Evolutionary conservation across 1,140 invertebrate genomes (phyloP), one percentile per base, ranked within the genome.

Genomic region (Chrysomallon squamiferum): DNA sequence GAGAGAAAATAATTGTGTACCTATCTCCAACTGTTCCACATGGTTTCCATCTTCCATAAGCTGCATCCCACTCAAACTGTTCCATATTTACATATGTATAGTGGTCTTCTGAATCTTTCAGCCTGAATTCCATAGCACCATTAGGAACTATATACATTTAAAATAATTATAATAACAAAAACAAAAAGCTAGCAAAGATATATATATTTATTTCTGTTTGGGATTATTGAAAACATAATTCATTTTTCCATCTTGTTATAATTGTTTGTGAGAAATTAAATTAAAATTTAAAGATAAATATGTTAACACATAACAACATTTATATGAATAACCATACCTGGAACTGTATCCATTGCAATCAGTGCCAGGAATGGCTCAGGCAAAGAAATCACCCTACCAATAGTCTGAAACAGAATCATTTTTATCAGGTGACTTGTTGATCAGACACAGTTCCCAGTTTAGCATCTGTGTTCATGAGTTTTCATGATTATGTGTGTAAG

Each of bases 11-110:
- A n/a, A n/a, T n/a, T n/a, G n/a, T n/a, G 47, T 71, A 84, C 83
- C 75, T 81, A 68, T 84, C 80, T 49, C 83, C 81, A 6, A 76
- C 67, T 11, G 79, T 79, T 6, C 77, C 81, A 22, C 64, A 66
- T 18, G 82, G 81, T 67, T 76, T 79, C 83, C 83, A 85, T 63
- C 81, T 74, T 13, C 56, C 61, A 11, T 68, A 61, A 9, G 67
- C 64, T 11, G 27, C 38, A 33, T 80, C 78, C 77, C 73, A 85
- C n/a, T 68, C 62, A 29, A 85, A 54, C 47, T 80, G 69, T 13
- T 74, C 76, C 68, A 82, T 74, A 66, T 85, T 81, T 1, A 83
- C 69, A 66, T 81, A 85, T 0, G 75, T 77, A 58, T 76, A 84
- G 59, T 84, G 83, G 45, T 78, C 74, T 18, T 81, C 78, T 43